phyloP scores from a whole-genome alignment of 2,797 vertebrate species.

The Zalophus californianus region DNA sequence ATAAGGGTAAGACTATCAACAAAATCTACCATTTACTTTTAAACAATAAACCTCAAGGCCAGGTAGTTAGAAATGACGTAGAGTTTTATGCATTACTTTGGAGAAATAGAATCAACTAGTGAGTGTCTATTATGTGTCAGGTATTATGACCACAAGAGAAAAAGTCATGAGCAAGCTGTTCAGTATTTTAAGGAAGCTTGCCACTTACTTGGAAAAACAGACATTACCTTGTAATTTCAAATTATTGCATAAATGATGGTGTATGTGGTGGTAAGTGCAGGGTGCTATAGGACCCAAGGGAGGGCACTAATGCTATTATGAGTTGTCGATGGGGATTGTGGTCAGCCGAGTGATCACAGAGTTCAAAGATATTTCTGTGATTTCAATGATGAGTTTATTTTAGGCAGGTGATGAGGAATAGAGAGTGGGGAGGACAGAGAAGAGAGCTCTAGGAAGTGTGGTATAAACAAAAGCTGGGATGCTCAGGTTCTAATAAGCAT shows the following conservation, averaged over 20 bases:
- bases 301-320: not conserved
- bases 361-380: not conserved
- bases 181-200: not conserved
- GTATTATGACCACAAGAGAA: not conserved
- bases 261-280: not conserved
- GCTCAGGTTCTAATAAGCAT: not conserved
- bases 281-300: not conserved
- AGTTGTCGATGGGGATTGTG: not conserved
- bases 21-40: not conserved
- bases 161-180: not conserved
- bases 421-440: too few species aligned
- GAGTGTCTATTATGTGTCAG: not conserved
- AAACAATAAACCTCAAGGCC: not conserved
- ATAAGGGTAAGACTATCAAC: not conserved
- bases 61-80: not conserved
- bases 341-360: not conserved
- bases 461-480: accelerated
- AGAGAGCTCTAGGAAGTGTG: not conserved
- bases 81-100: not conserved
- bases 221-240: not conserved
- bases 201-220: not conserved
- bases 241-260: not conserved
- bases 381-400: not conserved
- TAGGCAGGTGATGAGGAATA: not conserved
- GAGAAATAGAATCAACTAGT: not conserved